Percentiles rank a stretch among this genome's conserved stretches.
Conservation (phyloP, 2,113 vertebrate species). For the Ondatra zibethicus region DNA sequence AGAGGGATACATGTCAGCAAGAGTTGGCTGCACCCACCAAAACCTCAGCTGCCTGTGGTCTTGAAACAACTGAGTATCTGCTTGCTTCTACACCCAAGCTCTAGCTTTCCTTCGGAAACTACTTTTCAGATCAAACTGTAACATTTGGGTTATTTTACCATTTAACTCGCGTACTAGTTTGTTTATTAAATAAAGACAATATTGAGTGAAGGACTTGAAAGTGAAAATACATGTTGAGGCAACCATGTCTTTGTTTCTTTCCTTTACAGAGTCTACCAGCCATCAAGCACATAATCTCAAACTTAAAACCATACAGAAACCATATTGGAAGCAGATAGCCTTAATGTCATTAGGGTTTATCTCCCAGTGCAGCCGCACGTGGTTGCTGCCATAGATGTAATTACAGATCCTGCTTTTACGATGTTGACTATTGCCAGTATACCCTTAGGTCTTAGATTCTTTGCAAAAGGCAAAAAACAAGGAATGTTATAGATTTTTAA, state of each 20-base stretch:
- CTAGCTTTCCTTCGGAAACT: background rate
- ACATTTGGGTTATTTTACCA: background rate
- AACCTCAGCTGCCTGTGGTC: background rate
- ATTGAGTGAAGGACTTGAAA: background rate
- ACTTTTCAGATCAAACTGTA: background rate
- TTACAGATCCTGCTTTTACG: background rate
- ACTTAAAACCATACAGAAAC: background rate
- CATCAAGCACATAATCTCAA: background rate
- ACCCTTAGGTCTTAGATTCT: background rate
- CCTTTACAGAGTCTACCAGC: background rate
- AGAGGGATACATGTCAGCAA: background rate
- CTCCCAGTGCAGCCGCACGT: background rate
- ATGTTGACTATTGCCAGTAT: background rate
- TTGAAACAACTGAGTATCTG: background rate
- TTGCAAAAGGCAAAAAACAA: background rate
- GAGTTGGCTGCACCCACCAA: background rate
- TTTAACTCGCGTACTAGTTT: background rate
- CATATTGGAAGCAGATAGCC: background rate
- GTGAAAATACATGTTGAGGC: background rate
- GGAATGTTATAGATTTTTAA: background rate
- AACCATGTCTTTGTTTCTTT: background rate
- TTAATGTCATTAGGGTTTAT: background rate
- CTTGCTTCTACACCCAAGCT: background rate
- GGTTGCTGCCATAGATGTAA: background rate
- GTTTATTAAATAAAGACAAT: constrained; percentile 25